These are phyloP conservation scores for Iphiclides podalirius DNA, from an alignment of 2,888 invertebrate genomes.

Conservation along the genomic window DNA sequence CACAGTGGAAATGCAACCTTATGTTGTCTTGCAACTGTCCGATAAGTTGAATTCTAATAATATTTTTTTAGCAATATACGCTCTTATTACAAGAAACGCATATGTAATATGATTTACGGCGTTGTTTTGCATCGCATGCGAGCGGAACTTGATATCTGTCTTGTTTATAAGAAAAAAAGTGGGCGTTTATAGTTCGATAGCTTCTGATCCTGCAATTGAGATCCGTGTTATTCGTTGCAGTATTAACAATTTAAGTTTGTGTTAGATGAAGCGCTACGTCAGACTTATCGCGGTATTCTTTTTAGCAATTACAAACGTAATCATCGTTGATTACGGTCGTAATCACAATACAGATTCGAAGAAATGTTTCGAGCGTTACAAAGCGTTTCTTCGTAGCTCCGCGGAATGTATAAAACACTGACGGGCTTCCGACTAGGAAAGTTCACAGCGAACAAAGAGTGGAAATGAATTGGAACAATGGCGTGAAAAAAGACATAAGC, in stretches of 20 bases:
- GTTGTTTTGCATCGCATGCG: constrained; percentile 13
- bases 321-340: too few species aligned
- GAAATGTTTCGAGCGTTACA: neutral
- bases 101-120: constrained; percentile 5
- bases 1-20: neutral
- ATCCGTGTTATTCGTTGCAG: too few species aligned
- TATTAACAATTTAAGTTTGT: constrained; percentile 1
- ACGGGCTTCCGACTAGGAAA: constrained; percentile 31
- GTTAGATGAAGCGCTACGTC: constrained; percentile 30
- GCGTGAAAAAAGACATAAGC: constrained; percentile 27
- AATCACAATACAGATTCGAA: neutral
- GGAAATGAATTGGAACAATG: constrained; percentile 35
- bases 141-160: constrained; percentile 11
- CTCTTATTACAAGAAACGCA: constrained; percentile 8
- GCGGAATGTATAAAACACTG: constrained; percentile 25
- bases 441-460: constrained; percentile 36
- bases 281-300: too few species aligned
- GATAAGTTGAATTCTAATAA: constrained; percentile 4
- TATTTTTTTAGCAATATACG: constrained; percentile 11
- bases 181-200: neutral
- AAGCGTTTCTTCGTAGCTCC: neutral
- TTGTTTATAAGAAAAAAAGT: constrained; percentile 5
- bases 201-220: neutral
- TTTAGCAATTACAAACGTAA: too few species aligned
- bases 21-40: neutral